Percentiles rank a stretch among this genome's conserved stretches.
Conservation (phyloP, 2,888 invertebrate species). For the Cataglyphis rosenhaueri region DNA sequence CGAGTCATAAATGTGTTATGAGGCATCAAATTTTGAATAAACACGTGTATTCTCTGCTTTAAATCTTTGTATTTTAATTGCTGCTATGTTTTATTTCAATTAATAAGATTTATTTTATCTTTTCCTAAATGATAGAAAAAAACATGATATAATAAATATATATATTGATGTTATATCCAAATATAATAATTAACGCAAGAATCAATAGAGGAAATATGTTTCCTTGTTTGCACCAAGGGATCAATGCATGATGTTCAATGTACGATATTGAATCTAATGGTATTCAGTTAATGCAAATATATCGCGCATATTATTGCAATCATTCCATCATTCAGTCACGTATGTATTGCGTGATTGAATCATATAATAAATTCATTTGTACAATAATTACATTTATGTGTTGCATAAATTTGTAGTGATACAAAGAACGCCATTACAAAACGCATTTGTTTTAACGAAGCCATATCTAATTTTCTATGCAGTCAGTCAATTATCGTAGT, state of each 20-base stretch:
- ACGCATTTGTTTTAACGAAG: conserved; percentile 5
- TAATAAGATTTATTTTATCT: not conserved
- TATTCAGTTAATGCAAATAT: not conserved
- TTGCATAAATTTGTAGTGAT: conserved; percentile 11
- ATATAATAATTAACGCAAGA: not conserved
- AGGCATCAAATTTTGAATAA: conserved; percentile 40
- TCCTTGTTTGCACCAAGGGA: not conserved
- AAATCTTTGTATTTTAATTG: not conserved
- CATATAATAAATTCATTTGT: conserved; percentile 27
- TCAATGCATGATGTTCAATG: not conserved
- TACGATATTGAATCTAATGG: not conserved
- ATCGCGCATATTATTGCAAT: not conserved
- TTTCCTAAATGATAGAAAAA: not conserved
- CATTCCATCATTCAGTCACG: not conserved
- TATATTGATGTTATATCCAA: not conserved
- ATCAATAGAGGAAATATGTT: not conserved
- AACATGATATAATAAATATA: not conserved
- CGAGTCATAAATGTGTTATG: conserved; percentile 27
- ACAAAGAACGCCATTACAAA: conserved; percentile 29
- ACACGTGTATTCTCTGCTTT: not conserved
- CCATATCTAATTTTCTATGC: conserved; percentile 16
- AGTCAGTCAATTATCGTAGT: not conserved
- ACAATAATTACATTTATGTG: conserved; percentile 13
- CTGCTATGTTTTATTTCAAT: not conserved
- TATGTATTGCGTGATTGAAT: conserved; percentile 36